Conservation (phyloP, 2,797 vertebrate genomes). For the Liasis olivaceus region DNA sequence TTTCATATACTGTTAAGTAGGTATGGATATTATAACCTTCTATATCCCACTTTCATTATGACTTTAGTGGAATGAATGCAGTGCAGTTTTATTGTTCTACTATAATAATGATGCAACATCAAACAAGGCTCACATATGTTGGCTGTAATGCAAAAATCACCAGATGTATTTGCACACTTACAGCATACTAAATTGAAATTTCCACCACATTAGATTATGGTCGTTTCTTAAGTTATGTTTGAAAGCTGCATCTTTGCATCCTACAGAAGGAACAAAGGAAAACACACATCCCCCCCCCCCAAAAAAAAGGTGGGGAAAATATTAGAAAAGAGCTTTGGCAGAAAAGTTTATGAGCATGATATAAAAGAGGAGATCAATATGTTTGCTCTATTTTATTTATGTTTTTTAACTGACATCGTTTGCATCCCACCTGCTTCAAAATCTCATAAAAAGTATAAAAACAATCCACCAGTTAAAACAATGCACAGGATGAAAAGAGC, state of each 20-base stretch:
- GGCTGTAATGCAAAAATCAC: background rate
- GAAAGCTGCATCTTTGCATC: background rate
- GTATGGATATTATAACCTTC: background rate
- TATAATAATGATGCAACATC: constrained; percentile 5
- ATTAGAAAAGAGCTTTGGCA: too few relatives aligned
- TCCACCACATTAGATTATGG: background rate
- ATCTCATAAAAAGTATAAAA: too few relatives aligned
- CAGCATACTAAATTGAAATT: background rate
- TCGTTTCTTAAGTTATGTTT: background rate
- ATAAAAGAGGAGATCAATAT: too few relatives aligned
- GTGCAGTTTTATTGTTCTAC: background rate
- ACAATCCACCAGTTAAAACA: too few relatives aligned
- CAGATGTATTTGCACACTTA: background rate
- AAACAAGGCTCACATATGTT: background rate
- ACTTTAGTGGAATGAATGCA: background rate
- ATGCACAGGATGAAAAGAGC: too few relatives aligned
- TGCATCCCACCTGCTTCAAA: too few relatives aligned
- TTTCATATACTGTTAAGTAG: background rate
- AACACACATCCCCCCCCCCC: background rate
- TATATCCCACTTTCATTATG: background rate
- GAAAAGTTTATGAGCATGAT: too few relatives aligned
- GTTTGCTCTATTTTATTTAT: too few relatives aligned
- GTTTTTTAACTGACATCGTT: too few relatives aligned
- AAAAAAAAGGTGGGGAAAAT: too few relatives aligned
- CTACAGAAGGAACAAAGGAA: background rate